Conservation (phyloP, 2,113 vertebrate species). For the Zosterops borbonicus region DNA sequence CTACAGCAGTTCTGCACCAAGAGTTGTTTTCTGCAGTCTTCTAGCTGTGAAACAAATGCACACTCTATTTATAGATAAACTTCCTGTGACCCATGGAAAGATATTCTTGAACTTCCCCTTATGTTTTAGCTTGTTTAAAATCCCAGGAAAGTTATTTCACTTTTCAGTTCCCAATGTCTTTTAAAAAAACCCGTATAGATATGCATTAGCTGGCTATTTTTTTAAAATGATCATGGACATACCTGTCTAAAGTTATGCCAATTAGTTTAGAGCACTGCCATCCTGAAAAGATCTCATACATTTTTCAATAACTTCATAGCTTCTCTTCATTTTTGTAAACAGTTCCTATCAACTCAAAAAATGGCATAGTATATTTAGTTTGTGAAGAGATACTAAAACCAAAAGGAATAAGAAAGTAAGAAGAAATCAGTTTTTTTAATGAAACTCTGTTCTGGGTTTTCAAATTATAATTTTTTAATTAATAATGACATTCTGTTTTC, state of each 20-base stretch:
- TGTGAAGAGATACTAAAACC: not conserved
- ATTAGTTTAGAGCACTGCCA: not conserved
- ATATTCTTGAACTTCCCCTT: not conserved
- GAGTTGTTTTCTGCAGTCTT: not conserved
- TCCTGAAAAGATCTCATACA: not conserved
- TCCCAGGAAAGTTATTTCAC: not conserved
- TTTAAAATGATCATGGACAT: not conserved
- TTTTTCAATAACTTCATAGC: not conserved
- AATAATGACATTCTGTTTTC: not conserved
- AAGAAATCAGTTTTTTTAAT: not conserved
- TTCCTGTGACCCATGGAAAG: not conserved
- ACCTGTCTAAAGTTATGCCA: not conserved
- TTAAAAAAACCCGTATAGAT: not conserved
- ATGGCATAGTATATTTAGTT: not conserved
- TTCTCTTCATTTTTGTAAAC: not conserved
- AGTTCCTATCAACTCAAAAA: not conserved
- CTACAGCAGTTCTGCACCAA: not conserved
- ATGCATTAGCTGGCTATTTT: not conserved
- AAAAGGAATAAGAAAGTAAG: not conserved
- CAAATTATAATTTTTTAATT: not conserved
- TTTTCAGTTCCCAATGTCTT: not conserved
- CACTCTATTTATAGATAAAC: slow-evolving; percentile 20
- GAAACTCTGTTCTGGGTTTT: not conserved
- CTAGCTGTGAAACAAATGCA: not conserved
- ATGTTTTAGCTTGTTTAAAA: not conserved